Conservation (phyloP, 2,797 vertebrate genomes). For the Aselliscus stoliczkanus region DNA sequence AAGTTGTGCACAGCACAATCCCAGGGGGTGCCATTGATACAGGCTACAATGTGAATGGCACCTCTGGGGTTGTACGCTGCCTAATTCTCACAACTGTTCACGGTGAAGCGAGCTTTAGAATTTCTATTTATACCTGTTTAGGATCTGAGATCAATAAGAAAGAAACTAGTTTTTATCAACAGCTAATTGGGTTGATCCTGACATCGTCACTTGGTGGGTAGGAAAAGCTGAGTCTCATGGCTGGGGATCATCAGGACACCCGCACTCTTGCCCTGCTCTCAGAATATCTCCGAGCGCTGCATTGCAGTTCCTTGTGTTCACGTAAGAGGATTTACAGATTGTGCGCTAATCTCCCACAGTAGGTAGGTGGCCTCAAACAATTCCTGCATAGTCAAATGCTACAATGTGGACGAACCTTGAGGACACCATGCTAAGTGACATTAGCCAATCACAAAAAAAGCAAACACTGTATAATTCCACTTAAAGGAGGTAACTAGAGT, state of each 20-base stretch:
- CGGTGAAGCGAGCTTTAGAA: background rate
- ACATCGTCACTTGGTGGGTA: background rate
- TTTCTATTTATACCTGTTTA: background rate
- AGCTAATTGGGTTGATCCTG: background rate
- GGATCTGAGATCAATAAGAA: background rate
- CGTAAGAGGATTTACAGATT: background rate
- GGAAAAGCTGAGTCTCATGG: background rate
- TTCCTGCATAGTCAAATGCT: background rate
- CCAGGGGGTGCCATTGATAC: rapidly evolving
- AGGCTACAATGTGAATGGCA: rapidly evolving
- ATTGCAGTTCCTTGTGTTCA: rapidly evolving
- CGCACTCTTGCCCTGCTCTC: background rate
- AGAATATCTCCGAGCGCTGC: rapidly evolving
- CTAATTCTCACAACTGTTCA: background rate
- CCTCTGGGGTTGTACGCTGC: background rate
- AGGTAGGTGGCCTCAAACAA: background rate
- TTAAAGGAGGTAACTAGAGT: rapidly evolving
- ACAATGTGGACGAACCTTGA: background rate
- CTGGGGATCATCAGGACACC: too few relatives aligned
- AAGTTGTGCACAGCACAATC: background rate
- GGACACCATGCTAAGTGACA: background rate
- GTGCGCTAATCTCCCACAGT: background rate
- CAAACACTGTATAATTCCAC: background rate
- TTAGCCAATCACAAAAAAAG: background rate
- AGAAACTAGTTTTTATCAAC: background rate